Conservation (phyloP, 30 jellyfish, hydroid and myxozoan species). For the Nemopilema nomurai region DNA sequence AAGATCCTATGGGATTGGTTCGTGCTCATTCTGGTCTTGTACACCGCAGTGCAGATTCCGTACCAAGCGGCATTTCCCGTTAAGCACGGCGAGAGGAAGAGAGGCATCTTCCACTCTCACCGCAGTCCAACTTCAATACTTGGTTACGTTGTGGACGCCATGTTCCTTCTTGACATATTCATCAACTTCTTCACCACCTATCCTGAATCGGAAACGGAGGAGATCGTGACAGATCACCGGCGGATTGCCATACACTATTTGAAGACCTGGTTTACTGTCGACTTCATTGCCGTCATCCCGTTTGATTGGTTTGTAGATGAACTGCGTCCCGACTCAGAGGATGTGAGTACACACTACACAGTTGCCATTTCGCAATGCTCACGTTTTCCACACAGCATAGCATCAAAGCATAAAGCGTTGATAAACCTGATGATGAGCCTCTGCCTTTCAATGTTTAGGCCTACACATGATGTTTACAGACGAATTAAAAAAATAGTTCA, state of each 20-base stretch:
- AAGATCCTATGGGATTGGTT: constrained; percentile 94
- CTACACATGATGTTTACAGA: too few species aligned
- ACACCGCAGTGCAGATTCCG: constrained; percentile 89
- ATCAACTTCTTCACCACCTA: constrained; percentile 73
- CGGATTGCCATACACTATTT: constrained; percentile 77
- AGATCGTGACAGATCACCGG: constrained; percentile 61
- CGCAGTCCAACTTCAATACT: constrained; percentile 24
- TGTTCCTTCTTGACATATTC: constrained; percentile 76
- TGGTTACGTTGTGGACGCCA: constrained; percentile 73
- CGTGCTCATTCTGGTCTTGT: constrained; percentile 74
- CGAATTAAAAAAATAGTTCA: too few species aligned
- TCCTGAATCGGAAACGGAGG: constrained; percentile 74
- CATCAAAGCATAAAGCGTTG: too few species aligned
- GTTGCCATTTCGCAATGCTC: too few species aligned
- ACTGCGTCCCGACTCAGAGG: constrained; percentile 38
- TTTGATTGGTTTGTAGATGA: constrained; percentile 81
- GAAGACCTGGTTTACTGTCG: constrained; percentile 86
- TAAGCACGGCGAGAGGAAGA: neutral
- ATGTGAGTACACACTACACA: constrained; percentile 68
- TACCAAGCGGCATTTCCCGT: constrained; percentile 84
- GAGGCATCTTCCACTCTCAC: constrained; percentile 9
- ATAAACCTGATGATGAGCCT: too few species aligned
- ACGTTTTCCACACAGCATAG: too few species aligned
- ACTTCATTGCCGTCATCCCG: constrained; percentile 89
- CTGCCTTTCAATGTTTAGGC: too few species aligned